Evolutionary conservation across 1,140 invertebrate genomes (phyloP).

Genomic region (Pseudomyrmex dendroicus): DNA sequence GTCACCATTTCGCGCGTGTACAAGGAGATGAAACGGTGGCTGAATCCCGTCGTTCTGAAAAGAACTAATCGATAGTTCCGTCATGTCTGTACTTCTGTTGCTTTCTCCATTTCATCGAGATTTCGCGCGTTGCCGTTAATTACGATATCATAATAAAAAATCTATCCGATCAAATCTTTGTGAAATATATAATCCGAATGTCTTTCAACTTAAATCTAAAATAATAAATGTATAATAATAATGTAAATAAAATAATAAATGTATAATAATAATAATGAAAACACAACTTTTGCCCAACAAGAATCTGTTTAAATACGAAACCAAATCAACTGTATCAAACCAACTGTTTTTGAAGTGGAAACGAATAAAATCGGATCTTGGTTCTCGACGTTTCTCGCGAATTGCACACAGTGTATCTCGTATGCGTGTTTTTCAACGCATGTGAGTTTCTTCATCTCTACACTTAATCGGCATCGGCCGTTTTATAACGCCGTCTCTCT

Average conservation of each 20-base stretch:
- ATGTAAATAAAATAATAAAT: too few relatives aligned
- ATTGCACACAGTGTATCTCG: not conserved
- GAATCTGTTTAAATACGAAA: too few relatives aligned
- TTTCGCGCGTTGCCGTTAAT: not conserved
- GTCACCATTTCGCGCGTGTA: constrained; percentile 12
- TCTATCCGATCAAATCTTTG: not conserved
- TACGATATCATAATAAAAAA: not conserved
- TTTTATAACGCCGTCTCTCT: constrained; percentile 28
- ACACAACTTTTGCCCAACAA: too few relatives aligned
- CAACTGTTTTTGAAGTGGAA: too few relatives aligned
- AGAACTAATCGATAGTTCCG: constrained; percentile 26
- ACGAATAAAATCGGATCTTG: not conserved
- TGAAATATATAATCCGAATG: too few relatives aligned
- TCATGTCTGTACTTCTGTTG: not conserved
- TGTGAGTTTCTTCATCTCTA: constrained; percentile 20
- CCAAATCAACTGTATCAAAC: too few relatives aligned
- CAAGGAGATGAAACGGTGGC: constrained; percentile 34
- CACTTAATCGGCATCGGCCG: constrained; percentile 22
- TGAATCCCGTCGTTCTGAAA: not conserved
- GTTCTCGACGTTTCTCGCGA: not conserved
- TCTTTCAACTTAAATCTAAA: too few relatives aligned
- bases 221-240: too few relatives aligned
- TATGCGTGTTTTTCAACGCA: constrained; percentile 16
- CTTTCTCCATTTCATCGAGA: not conserved
- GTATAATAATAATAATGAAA: too few relatives aligned